Base-by-base conservation (phyloP, 2,888 invertebrate genomes). In the Muscina levida region DNA sequence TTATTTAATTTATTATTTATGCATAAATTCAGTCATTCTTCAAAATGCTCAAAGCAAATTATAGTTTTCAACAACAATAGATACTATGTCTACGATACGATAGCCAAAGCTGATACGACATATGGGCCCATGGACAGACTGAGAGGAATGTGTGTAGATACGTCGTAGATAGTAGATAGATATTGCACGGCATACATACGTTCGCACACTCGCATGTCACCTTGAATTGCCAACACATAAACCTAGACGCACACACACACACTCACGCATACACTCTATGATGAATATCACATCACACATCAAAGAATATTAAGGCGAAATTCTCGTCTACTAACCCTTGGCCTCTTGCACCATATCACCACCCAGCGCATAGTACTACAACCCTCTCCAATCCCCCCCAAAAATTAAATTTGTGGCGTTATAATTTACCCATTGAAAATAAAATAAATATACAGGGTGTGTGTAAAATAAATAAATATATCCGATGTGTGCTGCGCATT, bases 201-300 rank as follows among this genome's bases (percentile, higher is more conserved):
- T 81, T 77, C 42, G 22, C 57, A 72, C 53, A 17, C 59, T 62
- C 59, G 62, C 13, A 76, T 76, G 68, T 76, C 72, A 79, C 79
- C 79, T 79, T 79, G 79, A 79, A 72, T 62, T 39, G 13, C n/a
- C 17, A 11, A 31, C 31, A 31, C 31, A 31, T 44, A 44, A 8
- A 44, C 11, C 10, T 44, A 44, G 5, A 44, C 48, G n/a, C 19
- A 48, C 2, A 48, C 48, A 48, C 48, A 48, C 48, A 48, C 19
- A 15, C 48, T 15, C 46, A 1, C 37, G 37, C 37, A 6, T 11
- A 44, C 44, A 4, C n/a, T 13, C 44, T 2, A 44, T 44, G 13
- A 44, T 31, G 31, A 31, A 31, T 31, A 31, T 31, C 3, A 5
- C 31, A 31, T 31, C 31, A 44, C 17, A 51, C 22, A 10, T 51